phyloP scores from a whole-genome alignment of 2,888 invertebrate species.

The Chrysolina oricalcia region DNA sequence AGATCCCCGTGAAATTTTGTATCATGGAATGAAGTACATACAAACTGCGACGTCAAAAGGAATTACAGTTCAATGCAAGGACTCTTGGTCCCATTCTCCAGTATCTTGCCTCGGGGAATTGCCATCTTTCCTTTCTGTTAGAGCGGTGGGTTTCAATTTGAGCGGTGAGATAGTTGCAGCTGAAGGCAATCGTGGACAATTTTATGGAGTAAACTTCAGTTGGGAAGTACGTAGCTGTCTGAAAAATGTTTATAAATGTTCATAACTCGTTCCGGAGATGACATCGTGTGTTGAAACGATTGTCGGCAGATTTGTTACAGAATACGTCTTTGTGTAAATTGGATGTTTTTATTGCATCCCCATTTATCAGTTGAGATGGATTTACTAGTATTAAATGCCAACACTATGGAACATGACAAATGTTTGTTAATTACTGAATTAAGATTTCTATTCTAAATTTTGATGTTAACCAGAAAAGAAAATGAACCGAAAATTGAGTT shows the following conservation, averaged over 20 bases:
- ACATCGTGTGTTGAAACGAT: too few species aligned
- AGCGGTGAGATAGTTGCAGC: background rate
- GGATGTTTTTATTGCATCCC: too few species aligned
- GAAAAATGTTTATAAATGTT: background rate
- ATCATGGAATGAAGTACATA: background rate
- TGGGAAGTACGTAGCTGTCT: background rate
- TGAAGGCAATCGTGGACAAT: background rate
- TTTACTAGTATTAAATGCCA: too few species aligned
- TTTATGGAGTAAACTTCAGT: background rate
- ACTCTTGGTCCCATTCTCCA: background rate
- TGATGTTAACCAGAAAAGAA: too few species aligned
- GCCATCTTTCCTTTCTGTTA: background rate
- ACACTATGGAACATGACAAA: too few species aligned
- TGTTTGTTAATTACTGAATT: too few species aligned
- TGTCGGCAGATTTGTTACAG: too few species aligned
- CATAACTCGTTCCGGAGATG: too few species aligned
- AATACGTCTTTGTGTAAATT: too few species aligned
- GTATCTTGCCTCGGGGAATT: background rate
- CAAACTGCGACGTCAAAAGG: background rate
- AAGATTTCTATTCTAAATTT: too few species aligned
- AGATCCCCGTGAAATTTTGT: background rate
- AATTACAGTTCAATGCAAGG: background rate
- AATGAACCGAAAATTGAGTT: too few species aligned
- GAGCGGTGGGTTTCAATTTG: conserved; percentile 3
- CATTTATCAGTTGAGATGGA: too few species aligned